Conservation (phyloP, 2,888 invertebrate genomes). For the Eupithecia vulgata region DNA sequence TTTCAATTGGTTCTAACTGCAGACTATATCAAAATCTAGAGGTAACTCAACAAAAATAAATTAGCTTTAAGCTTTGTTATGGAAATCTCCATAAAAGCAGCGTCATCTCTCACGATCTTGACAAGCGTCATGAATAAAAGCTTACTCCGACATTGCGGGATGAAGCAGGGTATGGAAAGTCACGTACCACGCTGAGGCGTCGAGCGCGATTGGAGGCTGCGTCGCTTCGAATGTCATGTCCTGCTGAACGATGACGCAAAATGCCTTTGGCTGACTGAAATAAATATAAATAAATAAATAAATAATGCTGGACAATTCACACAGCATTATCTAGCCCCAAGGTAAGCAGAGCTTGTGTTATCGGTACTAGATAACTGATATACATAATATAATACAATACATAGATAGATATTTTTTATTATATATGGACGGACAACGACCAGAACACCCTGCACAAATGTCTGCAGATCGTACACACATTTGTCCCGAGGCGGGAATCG, state of each 20-base stretch:
- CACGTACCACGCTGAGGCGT: constrained; percentile 63
- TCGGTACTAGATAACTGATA: no score
- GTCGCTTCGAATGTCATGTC: constrained; percentile 75
- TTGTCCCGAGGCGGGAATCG: no score
- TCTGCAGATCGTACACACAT: no score
- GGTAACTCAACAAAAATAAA: not conserved
- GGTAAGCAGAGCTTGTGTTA: no score
- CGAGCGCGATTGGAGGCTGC: constrained; percentile 69
- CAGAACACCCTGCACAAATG: no score
- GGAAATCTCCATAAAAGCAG: constrained; percentile 4
- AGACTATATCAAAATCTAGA: not conserved
- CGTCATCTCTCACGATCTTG: not conserved
- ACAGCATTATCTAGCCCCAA: no score
- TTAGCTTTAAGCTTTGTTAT: not conserved
- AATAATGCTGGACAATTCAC: no score
- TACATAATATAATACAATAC: no score
- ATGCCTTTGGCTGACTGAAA: constrained; percentile 77
- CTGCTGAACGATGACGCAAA: constrained; percentile 72
- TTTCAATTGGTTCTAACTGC: no score
- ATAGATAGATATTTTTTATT: no score
- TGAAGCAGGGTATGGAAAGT: constrained; percentile 33
- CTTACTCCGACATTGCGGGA: constrained; percentile 13
- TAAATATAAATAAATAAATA: no score
- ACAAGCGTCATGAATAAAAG: constrained; percentile 1
- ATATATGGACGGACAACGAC: no score